Percentiles rank a stretch among this genome's conserved stretches.
Evolutionary conservation across 2,113 vertebrate species (phyloP).

Genomic region (Colius striatus): DNA sequence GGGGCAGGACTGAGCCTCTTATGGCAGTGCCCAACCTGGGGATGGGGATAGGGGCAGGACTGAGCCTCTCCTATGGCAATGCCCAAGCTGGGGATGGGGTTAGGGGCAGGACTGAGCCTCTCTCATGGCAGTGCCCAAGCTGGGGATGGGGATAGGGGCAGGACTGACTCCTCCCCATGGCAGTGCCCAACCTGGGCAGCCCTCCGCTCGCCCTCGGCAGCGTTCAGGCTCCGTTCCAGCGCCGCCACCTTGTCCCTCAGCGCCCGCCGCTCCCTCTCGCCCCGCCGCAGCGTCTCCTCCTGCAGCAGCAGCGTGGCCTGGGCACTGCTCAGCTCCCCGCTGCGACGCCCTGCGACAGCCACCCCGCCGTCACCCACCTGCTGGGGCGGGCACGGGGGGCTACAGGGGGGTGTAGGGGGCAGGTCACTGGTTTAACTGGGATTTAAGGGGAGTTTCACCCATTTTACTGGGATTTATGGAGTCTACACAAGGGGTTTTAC

Average conservation of each 20-base stretch:
- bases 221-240: constrained; percentile 82
- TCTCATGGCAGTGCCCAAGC: not conserved
- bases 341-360: constrained; percentile 73
- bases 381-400: not conserved
- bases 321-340: constrained; percentile 75
- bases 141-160: no score
- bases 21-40: not conserved
- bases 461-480: not conserved
- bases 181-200: constrained; percentile 81
- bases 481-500: not conserved
- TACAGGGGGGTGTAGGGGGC: no score
- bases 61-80: no score
- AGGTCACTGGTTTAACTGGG: not conserved
- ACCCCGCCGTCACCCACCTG: fast-evolving
- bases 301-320: constrained; percentile 83
- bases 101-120: not conserved
- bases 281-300: constrained; percentile 81
- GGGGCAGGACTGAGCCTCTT: not conserved
- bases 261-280: constrained; percentile 80
- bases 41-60: no score
- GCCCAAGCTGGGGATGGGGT: no score
- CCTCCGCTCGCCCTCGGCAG: constrained; percentile 75
- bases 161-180: no score
- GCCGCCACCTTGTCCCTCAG: constrained; percentile 70
- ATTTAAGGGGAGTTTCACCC: not conserved